phyloP scores from a whole-genome alignment of 2,113 vertebrate genomes.

The Phaethornis superciliosus region DNA sequence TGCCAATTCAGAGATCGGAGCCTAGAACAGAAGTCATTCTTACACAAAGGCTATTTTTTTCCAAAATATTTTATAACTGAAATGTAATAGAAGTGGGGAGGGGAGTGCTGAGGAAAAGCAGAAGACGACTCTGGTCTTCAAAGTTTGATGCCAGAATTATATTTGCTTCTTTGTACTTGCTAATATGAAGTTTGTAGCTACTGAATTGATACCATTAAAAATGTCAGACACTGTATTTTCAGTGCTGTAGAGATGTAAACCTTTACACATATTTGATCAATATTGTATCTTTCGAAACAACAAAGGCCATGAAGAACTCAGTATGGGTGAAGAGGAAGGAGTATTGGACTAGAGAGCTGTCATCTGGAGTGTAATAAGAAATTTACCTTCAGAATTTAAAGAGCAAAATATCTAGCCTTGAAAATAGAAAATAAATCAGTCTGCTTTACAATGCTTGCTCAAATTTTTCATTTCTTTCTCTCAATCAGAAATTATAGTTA shows the following conservation, averaged over 20 bases:
- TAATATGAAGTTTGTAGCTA: background rate
- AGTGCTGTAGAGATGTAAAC: background rate
- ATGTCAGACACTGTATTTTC: background rate
- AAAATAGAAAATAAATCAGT: background rate
- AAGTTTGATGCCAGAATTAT: background rate
- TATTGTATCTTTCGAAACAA: background rate
- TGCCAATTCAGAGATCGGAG: background rate
- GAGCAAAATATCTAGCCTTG: background rate
- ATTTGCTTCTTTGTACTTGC: background rate
- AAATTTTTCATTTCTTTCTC: background rate
- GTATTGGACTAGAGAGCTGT: background rate
- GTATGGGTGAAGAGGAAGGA: background rate
- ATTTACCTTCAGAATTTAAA: background rate
- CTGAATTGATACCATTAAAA: background rate
- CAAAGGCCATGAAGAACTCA: background rate
- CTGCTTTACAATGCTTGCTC: background rate
- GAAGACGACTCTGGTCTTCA: background rate
- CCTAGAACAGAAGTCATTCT: background rate
- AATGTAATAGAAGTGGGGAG: background rate
- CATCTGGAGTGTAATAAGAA: background rate
- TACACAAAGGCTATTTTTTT: background rate
- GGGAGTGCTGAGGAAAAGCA: background rate
- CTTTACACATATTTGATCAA: background rate
- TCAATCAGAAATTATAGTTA: background rate
- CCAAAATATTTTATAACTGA: background rate